Evolutionary conservation across 2,797 vertebrate genomes (phyloP).

Genomic region (Lophius americanus): DNA sequence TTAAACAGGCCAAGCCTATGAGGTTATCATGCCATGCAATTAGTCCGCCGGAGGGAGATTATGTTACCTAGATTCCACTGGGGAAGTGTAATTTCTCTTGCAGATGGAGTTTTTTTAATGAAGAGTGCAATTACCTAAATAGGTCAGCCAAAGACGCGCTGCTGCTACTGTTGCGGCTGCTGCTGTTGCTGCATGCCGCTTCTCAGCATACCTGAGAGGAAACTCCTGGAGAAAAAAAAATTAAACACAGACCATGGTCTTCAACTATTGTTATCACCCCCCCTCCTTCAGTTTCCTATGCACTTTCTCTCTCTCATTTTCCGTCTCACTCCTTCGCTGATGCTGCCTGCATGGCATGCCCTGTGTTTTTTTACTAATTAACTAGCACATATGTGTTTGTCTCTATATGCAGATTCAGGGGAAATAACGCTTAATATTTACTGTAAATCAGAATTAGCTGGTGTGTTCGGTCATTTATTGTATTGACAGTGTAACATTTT

Average conservation of each 20-base stretch:
- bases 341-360: constrained; percentile 44
- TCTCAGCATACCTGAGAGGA: constrained; percentile 81
- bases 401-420: constrained; percentile 51
- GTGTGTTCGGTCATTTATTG: constrained; percentile 35
- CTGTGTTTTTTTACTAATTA: constrained; percentile 65
- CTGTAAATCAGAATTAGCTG: constrained; percentile 31
- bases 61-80: constrained; percentile 98
- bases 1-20: constrained; percentile 94
- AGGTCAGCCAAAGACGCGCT: constrained; percentile 88
- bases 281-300: constrained; percentile 41
- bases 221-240: constrained; percentile 63
- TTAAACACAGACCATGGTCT: constrained; percentile 45
- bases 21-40: constrained; percentile 96
- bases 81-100: constrained; percentile 95
- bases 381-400: constrained; percentile 55
- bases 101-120: constrained; percentile 90
- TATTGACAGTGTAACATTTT: constrained; percentile 19
- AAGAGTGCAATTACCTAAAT: constrained; percentile 92
- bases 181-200: constrained; percentile 54
- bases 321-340: constrained; percentile 24
- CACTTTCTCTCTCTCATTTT: constrained; percentile 30
- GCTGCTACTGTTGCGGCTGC: constrained; percentile 58
- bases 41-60: constrained; percentile 96
- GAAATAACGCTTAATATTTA: constrained; percentile 39
- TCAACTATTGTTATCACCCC: constrained; percentile 59